Base-by-base conservation (phyloP, 2,113 vertebrate genomes). In the Tetrao urogallus region DNA sequence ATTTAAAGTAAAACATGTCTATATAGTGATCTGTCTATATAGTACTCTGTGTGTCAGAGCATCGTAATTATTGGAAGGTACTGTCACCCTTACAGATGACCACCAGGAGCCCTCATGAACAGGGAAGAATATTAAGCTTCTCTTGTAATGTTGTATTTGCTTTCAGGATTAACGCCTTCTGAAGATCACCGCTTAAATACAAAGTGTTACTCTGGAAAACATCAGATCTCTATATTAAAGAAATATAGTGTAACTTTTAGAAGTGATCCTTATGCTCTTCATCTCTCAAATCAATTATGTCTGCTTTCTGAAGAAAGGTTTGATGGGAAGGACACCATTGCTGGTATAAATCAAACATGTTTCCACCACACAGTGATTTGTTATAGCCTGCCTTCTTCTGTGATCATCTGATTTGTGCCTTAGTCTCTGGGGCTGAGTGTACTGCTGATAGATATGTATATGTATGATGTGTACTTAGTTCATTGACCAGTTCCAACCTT, bases 321-420 rank as follows among this genome's bases (percentile, higher is more conserved):
- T 84, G 76, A 77, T 2, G 4, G 61, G 71, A 88, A 82, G 75
- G 56, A 50, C 57, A 34, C 50, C 0, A 1, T 45, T 82, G 63
- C 50, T 82, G 36, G 5, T 75, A 66, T 94, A 88, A 95, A 95
- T 94, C 72, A 86, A 70, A 17, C 43, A 18, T 36, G 72, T 72
- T 79, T 86, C 22, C 10, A 71, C 63, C 57, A 61, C 34, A 42
- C 50, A n/a, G 61, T 66, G 71, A 78, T 56, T 86, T 94, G 76
- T 85, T 74, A 70, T 74, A 70, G 76, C 50, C 45, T 88, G 27
- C 47, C 12, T 91, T 93, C 54, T 36, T 86, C 76, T 0, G 0
- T 89, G 67, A 82, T 93, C 65, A 77, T 79, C 88, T 79, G 67
- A 91, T 89, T 89, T 89, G 85, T 91, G 69, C 78, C 85, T 78